A percentile compares a stretch with the other conserved stretches of the same genome.
Conservation (phyloP, 2,113 vertebrate species). For the Oreochromis tanganicae region DNA sequence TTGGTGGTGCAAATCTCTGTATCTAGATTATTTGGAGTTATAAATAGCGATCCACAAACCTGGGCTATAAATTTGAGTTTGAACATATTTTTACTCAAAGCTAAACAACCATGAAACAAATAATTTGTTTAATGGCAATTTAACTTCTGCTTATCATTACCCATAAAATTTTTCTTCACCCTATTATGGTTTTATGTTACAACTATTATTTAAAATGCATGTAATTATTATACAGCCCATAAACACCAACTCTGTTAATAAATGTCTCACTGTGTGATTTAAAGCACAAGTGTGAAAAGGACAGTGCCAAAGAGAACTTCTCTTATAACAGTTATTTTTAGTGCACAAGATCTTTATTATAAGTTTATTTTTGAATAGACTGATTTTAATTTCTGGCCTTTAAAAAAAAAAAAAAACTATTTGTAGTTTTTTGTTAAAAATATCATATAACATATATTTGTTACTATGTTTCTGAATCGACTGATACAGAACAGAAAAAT, state of each 20-base stretch:
- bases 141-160: not conserved
- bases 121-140: not conserved
- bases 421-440: not conserved
- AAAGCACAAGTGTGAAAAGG: not conserved
- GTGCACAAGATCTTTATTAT: not conserved
- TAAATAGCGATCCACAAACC: not conserved
- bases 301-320: not conserved
- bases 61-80: not conserved
- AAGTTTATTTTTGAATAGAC: not conserved
- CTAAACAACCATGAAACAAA: not conserved
- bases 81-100: not conserved
- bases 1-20: not conserved
- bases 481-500: not conserved
- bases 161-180: not conserved
- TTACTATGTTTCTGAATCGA: not conserved
- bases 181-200: not conserved
- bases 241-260: not conserved
- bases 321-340: not conserved
- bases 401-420: not conserved
- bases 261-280: not conserved
- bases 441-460: not conserved
- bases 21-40: not conserved
- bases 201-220: not conserved
- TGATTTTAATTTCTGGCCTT: not conserved
- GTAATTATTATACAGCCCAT: not conserved